Evolutionary conservation across 2,888 invertebrate genomes (phyloP), one percentile per base, ranked within the genome.

Genomic region (Sisyra nigra): DNA sequence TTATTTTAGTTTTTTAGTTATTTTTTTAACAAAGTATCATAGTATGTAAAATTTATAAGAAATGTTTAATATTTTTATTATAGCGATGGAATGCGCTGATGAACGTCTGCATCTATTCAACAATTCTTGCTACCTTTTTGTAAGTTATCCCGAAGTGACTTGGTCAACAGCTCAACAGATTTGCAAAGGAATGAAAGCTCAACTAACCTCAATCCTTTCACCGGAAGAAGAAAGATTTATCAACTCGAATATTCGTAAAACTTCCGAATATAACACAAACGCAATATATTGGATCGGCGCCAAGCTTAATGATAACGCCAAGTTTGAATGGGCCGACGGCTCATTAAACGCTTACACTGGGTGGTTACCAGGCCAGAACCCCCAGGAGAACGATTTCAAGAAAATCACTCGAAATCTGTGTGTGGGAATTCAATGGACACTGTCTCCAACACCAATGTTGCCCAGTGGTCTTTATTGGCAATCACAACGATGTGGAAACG

Each of bases 201-300:
- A 76, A 50, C 63, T 85, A 32, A 71, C 81, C 1, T 80, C 81
- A 33, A 69, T 83, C 19, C 67, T 75, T 44, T 74, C 77, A 4
- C 57, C 70, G 0, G 80, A 80, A 45, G 82, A 84, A 55, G 76
- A 80, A 52, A 68, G 72, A 42, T 82, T 83, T 57, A 67, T 84
- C 14, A 74, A 76, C 5, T 64, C 75, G 10, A 76, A 74, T 47
- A 76, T 84, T 46, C 66, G 81, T 34, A 74, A 75, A 55, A 74
- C 75, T 54, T 67, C 70, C 40, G 81, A 82, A 51, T 82, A 81
- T 61, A 72, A 77, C 55, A 78, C 80, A 46, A 78, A 76, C 47
- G 68, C 76, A 2, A 67, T 79, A 44, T 83, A 82, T 64, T 84
- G 83, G 84, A 66, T 83, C 14, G 83, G 83, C 1, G 79, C 74